Conservation (phyloP, 2,797 vertebrate genomes). For the Diplodus sargus region DNA sequence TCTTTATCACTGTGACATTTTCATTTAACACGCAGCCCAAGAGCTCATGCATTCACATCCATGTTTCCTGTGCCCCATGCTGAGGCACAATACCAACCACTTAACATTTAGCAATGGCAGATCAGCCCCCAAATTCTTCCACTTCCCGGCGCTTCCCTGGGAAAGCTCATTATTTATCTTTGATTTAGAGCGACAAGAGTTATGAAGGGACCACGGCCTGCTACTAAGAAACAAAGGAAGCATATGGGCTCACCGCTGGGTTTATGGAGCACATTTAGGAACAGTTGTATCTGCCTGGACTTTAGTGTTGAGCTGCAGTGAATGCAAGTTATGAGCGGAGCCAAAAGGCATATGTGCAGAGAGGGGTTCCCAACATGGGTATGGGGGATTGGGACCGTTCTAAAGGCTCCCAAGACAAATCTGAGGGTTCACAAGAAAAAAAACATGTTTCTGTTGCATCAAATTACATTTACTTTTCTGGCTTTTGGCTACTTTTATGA, state of each 20-base stretch:
- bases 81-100: constrained; percentile 69
- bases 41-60: constrained; percentile 68
- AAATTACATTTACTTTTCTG: background rate
- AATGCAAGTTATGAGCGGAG: constrained; percentile 36
- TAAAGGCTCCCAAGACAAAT: constrained; percentile 2
- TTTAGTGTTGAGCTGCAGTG: constrained; percentile 40
- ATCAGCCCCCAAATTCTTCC: constrained; percentile 59
- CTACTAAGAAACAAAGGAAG: constrained; percentile 53
- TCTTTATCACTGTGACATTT: constrained; percentile 82
- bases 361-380: background rate
- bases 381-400: background rate
- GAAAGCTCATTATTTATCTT: constrained; percentile 66
- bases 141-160: constrained; percentile 55
- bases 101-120: constrained; percentile 73
- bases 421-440: background rate
- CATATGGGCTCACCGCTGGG: constrained; percentile 33
- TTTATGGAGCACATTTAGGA: constrained; percentile 50
- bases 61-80: constrained; percentile 72
- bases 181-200: constrained; percentile 62
- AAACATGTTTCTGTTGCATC: background rate
- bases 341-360: constrained; percentile 7
- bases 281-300: constrained; percentile 31
- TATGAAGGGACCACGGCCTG: constrained; percentile 45
- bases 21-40: constrained; percentile 73
- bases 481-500: background rate